phyloP scores from a whole-genome alignment of 2,113 vertebrate species.

The Pseudorasbora parva region DNA sequence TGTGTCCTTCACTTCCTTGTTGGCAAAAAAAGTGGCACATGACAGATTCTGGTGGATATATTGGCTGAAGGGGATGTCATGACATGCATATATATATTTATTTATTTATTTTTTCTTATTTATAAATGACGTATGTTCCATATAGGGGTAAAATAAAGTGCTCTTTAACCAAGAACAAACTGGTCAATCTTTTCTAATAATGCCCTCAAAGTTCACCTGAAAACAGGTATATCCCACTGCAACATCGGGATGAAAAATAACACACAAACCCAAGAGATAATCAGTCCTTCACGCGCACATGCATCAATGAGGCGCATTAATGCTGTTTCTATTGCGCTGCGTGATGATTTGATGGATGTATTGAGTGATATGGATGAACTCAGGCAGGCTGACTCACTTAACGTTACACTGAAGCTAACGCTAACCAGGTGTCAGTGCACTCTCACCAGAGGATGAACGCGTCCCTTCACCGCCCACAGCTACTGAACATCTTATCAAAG shows the following conservation, averaged over 20 bases:
- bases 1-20: no score
- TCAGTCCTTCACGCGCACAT: neutral
- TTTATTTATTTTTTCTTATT: no score
- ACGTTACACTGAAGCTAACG: conserved; percentile 29
- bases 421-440: conserved; percentile 16
- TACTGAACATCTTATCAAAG: conserved; percentile 31
- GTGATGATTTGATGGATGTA: neutral
- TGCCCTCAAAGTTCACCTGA: neutral
- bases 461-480: neutral
- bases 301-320: neutral
- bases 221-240: neutral
- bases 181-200: neutral
- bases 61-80: no score
- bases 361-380: neutral
- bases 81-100: no score
- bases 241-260: neutral
- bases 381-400: conserved; percentile 8
- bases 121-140: no score
- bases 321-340: neutral
- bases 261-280: neutral
- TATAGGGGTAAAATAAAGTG: neutral
- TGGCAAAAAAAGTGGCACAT: no score
- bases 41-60: no score
- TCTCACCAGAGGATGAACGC: conserved; percentile 38
- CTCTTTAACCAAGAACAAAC: neutral